These are phyloP conservation scores for Oscheius myriophilus DNA, from an alignment of 2,888 invertebrate species.

Conservation along the genomic window DNA sequence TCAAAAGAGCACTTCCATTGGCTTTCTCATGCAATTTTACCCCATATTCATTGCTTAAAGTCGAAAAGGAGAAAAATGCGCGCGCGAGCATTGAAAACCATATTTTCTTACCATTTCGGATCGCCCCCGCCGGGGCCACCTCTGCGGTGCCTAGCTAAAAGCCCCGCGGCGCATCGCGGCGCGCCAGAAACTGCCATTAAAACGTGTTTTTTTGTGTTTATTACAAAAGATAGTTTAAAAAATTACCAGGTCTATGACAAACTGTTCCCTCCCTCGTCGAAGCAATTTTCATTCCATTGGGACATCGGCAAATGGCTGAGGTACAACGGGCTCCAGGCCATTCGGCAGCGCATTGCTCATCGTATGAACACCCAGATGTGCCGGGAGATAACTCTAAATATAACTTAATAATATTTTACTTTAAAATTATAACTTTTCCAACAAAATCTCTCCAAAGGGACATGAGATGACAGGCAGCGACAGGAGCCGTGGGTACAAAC, in stretches of 20 bases:
- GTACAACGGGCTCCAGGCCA: constrained; percentile 54
- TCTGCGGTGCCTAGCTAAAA: too few relatives aligned
- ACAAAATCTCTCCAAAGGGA: constrained; percentile 54
- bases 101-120: too few relatives aligned
- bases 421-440: constrained; percentile 59
- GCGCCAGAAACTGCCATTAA: too few relatives aligned
- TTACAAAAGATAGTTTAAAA: too few relatives aligned
- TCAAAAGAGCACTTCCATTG: too few relatives aligned
- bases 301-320: constrained; percentile 54
- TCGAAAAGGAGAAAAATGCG: too few relatives aligned
- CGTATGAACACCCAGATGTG: constrained; percentile 60
- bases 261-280: constrained; percentile 63
- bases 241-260: constrained; percentile 57
- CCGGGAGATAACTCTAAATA: constrained; percentile 61
- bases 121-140: too few relatives aligned
- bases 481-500: constrained; percentile 51
- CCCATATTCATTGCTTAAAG: too few relatives aligned
- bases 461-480: constrained; percentile 50
- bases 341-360: constrained; percentile 64
- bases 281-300: constrained; percentile 40
- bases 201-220: too few relatives aligned
- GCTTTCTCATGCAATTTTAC: too few relatives aligned
- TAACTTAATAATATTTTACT: background rate
- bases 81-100: too few relatives aligned
- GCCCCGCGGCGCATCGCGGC: too few relatives aligned